Conservation (phyloP, 2,888 invertebrate genomes). For the Escarpia spicata region DNA sequence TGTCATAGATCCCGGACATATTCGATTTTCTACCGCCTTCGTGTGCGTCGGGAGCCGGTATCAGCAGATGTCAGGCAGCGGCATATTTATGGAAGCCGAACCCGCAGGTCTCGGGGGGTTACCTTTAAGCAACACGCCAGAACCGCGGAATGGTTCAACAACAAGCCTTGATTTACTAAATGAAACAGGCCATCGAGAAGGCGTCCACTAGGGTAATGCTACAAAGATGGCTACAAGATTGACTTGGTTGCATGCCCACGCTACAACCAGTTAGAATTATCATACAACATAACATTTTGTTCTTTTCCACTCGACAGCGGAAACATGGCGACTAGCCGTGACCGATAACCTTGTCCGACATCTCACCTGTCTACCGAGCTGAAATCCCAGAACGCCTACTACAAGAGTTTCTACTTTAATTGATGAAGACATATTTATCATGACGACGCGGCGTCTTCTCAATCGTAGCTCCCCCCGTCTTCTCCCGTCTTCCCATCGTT, state of each 20-base stretch:
- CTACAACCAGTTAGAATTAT: background rate
- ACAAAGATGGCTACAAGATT: background rate
- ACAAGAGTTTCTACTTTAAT: background rate
- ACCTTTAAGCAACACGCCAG: background rate
- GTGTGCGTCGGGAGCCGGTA: background rate
- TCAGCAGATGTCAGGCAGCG: background rate
- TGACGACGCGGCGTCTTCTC: background rate
- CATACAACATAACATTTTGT: background rate
- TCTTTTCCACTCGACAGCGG: too few relatives aligned
- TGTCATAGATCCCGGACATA: background rate
- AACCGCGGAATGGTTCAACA: background rate
- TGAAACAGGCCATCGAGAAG: background rate
- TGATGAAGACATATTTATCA: background rate
- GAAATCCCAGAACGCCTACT: background rate
- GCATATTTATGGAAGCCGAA: background rate
- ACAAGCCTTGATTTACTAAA: background rate
- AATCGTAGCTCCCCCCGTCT: background rate
- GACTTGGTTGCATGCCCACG: background rate
- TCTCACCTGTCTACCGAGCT: background rate
- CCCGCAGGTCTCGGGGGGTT: background rate
- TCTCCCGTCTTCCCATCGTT: background rate
- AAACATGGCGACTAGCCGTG: background rate
- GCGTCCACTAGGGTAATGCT: background rate
- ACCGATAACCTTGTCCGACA: background rate
- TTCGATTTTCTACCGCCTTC: background rate